A percentile compares a stretch with the other conserved stretches of the same genome.
These are phyloP conservation scores for Sandelia bainsii DNA, from an alignment of 2,797 vertebrate species.

Conservation along the genomic window DNA sequence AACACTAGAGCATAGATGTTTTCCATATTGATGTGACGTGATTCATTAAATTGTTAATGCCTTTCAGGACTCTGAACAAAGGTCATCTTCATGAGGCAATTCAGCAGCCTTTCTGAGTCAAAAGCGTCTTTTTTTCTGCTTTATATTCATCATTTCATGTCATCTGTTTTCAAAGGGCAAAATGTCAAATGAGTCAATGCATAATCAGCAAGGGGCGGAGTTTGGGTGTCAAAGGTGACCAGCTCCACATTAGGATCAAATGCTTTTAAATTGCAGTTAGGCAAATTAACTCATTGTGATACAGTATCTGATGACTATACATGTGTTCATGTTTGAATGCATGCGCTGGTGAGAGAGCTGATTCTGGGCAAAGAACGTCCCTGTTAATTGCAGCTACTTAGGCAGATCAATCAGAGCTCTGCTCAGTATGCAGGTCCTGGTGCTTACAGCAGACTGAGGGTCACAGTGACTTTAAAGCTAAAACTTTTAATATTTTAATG, in stretches of 20 bases:
- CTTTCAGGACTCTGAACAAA: constrained; percentile 64
- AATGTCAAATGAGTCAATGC: constrained; percentile 55
- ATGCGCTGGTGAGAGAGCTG: constrained; percentile 22
- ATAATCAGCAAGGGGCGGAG: constrained; percentile 66
- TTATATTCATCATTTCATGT: constrained; percentile 64
- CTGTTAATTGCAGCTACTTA: constrained; percentile 81
- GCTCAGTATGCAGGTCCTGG: constrained; percentile 74
- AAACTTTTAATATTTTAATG: constrained; percentile 83
- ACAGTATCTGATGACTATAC: constrained; percentile 39
- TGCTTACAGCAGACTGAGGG: constrained; percentile 59
- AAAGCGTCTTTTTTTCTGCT: constrained; percentile 37
- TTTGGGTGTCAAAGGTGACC: constrained; percentile 59
- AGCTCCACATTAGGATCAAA: constrained; percentile 58
- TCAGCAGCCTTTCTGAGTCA: constrained; percentile 41
- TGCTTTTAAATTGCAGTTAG: constrained; percentile 31
- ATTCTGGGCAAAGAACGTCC: constrained; percentile 59
- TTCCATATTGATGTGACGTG: constrained; percentile 52
- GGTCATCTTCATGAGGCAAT: constrained; percentile 53
- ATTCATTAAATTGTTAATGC: constrained; percentile 64
- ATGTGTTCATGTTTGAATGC: constrained; percentile 30
- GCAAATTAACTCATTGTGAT: constrained; percentile 16
- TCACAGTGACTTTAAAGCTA: constrained; percentile 78
- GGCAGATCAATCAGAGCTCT: constrained; percentile 79
- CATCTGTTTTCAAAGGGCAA: constrained; percentile 49
- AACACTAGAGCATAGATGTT: constrained; percentile 31